Conservation (phyloP, 2,888 invertebrate species). For the Halictus ligatus region DNA sequence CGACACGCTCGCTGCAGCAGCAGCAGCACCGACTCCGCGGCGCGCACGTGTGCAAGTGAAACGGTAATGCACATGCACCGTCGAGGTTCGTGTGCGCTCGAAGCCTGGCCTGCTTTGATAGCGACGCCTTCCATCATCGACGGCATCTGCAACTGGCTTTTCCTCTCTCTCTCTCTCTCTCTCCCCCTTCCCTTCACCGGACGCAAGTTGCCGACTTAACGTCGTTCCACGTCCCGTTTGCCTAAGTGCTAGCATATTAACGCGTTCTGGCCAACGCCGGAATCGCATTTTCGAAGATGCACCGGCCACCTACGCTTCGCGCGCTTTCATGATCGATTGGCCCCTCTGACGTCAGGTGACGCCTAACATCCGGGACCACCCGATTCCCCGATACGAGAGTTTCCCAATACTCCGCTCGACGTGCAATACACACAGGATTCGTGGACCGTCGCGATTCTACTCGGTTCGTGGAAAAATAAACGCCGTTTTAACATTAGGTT, state of each 20-base stretch:
- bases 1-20: conserved; percentile 19
- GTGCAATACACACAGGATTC: too few species aligned
- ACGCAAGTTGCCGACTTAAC: conserved; percentile 24
- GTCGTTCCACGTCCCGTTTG: conserved; percentile 22
- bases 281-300: conserved; percentile 35
- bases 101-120: conserved; percentile 68
- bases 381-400: not conserved
- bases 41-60: conserved; percentile 40
- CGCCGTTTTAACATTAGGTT: not conserved
- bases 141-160: conserved; percentile 36
- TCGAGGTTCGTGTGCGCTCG: conserved; percentile 34
- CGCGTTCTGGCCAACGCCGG: conserved; percentile 17
- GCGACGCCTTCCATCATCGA: conserved; percentile 49
- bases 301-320: not conserved
- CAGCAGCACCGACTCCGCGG: not conserved
- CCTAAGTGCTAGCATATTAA: conserved; percentile 54
- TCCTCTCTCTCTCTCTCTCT: not conserved
- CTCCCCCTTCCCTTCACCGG: not conserved
- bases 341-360: conserved; percentile 27
- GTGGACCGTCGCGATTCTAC: not conserved
- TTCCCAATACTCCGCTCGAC: not conserved
- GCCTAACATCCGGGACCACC: conserved; percentile 4
- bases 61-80: conserved; percentile 52
- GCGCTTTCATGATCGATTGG: conserved; percentile 3
- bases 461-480: not conserved